A percentile compares a stretch with the other conserved stretches of the same genome.
phyloP scores from a whole-genome alignment of 2,888 invertebrate genomes.

The Chymomyza fuscimana region DNA sequence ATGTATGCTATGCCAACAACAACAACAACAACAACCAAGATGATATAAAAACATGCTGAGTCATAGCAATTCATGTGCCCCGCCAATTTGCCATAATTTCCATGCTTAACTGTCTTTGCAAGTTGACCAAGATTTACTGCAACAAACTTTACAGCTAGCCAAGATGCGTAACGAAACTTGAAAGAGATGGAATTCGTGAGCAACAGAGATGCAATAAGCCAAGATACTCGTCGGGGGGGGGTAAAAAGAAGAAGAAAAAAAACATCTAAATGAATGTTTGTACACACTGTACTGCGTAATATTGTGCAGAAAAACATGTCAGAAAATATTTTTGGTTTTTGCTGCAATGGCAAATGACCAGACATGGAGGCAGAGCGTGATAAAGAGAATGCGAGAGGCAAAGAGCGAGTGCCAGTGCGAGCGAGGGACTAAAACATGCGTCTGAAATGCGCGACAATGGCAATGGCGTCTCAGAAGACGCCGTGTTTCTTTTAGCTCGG shows the following conservation, averaged over 20 bases:
- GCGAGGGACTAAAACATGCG: constrained; percentile 55
- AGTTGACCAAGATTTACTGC: constrained; percentile 61
- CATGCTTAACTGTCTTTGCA: constrained; percentile 54
- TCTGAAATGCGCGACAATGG: constrained; percentile 46
- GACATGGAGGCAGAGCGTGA: constrained; percentile 7
- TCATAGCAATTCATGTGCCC: constrained; percentile 51
- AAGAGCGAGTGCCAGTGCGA: not conserved
- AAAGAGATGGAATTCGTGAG: constrained; percentile 6
- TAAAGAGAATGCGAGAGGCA: not conserved
- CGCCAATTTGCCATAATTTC: constrained; percentile 68
- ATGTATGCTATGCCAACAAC: constrained; percentile 44
- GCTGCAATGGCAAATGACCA: constrained; percentile 27
- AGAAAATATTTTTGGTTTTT: constrained; percentile 55
- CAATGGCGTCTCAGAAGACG: not conserved
- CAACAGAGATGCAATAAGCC: constrained; percentile 9
- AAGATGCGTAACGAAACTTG: constrained; percentile 16
- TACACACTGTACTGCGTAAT: constrained; percentile 51
- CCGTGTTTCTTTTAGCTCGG: not conserved
- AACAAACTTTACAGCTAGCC: constrained; percentile 44
- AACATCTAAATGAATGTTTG: constrained; percentile 3
- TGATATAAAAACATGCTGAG: constrained; percentile 3
- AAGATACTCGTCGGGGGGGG: too few relatives aligned
- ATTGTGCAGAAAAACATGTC: constrained; percentile 49
- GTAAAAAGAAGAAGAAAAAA: constrained; percentile 8
- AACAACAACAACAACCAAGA: not conserved